phyloP scores from a whole-genome alignment of 2,113 vertebrate genomes.

The Tichodroma muraria region DNA sequence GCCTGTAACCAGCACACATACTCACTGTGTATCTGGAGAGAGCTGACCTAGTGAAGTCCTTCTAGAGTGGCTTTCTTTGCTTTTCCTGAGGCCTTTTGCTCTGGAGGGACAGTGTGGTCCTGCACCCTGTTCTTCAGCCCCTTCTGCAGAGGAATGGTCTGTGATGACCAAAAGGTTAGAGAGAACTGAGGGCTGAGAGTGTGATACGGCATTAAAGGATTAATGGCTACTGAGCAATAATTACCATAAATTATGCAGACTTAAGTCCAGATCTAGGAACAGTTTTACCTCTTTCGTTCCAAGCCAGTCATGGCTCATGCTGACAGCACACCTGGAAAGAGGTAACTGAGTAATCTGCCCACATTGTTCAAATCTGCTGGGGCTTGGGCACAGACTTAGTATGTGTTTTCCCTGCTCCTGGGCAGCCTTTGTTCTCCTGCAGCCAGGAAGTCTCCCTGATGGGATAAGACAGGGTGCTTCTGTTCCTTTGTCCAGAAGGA shows the following conservation, averaged over 20 bases:
- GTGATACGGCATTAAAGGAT: not conserved
- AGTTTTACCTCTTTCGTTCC: conserved; percentile 26
- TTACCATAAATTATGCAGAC: not conserved
- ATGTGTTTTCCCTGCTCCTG: not conserved
- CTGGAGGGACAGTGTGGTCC: not conserved
- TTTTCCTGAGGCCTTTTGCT: not conserved
- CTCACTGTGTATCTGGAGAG: not conserved
- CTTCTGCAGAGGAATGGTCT: not conserved
- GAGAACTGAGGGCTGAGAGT: not conserved
- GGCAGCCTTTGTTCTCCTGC: conserved; percentile 29
- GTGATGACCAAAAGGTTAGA: not conserved
- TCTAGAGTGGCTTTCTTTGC: not conserved
- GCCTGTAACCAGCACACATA: rapidly evolving
- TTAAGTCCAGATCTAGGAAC: conserved; percentile 6
- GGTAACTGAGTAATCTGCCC: conserved; percentile 39
- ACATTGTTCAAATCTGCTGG: not conserved
- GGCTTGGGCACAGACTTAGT: not conserved
- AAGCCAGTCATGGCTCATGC: conserved; percentile 5
- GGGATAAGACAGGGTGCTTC: not conserved
- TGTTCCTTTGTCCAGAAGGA: not conserved
- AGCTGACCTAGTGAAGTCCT: not conserved
- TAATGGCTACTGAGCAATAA: not conserved
- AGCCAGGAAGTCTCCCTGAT: not conserved
- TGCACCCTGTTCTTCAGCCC: not conserved
- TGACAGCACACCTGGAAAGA: conserved; percentile 57